Conservation (phyloP, 2,797 vertebrate species). For the Sebastes baramenuke region DNA sequence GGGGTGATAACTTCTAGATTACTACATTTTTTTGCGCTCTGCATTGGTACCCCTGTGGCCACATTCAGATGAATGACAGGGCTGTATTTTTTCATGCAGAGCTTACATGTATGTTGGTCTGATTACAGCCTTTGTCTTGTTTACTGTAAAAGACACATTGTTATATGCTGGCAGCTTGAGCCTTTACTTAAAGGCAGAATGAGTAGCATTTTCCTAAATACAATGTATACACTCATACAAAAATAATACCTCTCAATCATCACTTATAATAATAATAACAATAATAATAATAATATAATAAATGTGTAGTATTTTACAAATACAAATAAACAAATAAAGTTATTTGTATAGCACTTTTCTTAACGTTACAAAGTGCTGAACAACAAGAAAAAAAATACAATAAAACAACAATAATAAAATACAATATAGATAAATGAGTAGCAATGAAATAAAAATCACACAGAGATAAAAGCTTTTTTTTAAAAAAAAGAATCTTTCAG, state of each 20-base stretch:
- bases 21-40: neutral
- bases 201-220: neutral
- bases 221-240: neutral
- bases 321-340: too few species aligned
- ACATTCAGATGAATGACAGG: neutral
- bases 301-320: too few species aligned
- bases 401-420: too few species aligned
- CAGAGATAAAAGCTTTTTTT: too few species aligned
- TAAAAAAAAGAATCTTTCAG: rapidly evolving
- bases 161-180: neutral
- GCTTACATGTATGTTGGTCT: neutral
- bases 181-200: neutral
- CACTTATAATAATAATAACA: too few species aligned
- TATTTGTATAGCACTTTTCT: too few species aligned
- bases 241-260: neutral
- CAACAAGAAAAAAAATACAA: too few species aligned
- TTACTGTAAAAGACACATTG: neutral
- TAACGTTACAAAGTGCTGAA: too few species aligned
- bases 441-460: too few species aligned
- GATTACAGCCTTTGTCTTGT: neutral
- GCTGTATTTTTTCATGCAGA: neutral
- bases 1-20: too few species aligned
- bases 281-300: too few species aligned
- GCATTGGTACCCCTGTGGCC: neutral
- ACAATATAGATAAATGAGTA: too few species aligned